A percentile compares a stretch with the other conserved stretches of the same genome.
These are phyloP conservation scores for Pandemis corylana DNA, from an alignment of 2,888 invertebrate species.

Conservation along the genomic window DNA sequence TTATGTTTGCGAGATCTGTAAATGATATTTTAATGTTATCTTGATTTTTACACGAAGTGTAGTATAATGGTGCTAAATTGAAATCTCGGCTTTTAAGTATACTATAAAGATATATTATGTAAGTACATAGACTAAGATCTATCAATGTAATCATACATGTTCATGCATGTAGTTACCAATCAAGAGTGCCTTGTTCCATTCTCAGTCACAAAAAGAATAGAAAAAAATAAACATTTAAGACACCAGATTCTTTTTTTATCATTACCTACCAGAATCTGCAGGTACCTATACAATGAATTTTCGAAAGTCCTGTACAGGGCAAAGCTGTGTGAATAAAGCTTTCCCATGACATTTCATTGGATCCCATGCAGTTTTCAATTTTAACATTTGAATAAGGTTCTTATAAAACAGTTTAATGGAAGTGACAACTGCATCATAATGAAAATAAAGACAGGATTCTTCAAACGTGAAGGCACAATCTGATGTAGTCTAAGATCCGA, in stretches of 20 bases:
- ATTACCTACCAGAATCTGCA: no score
- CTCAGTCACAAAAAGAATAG: constrained; percentile 22
- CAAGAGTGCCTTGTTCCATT: constrained; percentile 16
- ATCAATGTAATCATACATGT: constrained; percentile 16
- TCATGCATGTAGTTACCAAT: constrained; percentile 17
- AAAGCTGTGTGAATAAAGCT: no score
- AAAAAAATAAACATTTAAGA: not conserved
- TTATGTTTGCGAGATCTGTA: constrained; percentile 9
- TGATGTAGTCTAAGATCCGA: no score
- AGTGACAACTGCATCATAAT: no score
- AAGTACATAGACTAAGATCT: constrained; percentile 14
- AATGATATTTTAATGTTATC: not conserved
- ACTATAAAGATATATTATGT: not conserved
- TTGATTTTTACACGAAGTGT: not conserved
- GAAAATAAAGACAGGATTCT: no score
- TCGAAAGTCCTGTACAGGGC: no score
- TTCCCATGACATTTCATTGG: no score
- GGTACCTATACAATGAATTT: no score
- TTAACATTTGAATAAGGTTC: no score
- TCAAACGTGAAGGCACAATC: no score
- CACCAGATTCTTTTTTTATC: not conserved
- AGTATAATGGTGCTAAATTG: constrained; percentile 25
- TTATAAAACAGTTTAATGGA: no score
- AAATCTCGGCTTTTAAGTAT: constrained; percentile 9
- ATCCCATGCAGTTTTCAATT: no score